These are phyloP conservation scores for Tretioscincus oriximinensis DNA, from an alignment of 2,113 vertebrate genomes.

Conservation along the genomic window DNA sequence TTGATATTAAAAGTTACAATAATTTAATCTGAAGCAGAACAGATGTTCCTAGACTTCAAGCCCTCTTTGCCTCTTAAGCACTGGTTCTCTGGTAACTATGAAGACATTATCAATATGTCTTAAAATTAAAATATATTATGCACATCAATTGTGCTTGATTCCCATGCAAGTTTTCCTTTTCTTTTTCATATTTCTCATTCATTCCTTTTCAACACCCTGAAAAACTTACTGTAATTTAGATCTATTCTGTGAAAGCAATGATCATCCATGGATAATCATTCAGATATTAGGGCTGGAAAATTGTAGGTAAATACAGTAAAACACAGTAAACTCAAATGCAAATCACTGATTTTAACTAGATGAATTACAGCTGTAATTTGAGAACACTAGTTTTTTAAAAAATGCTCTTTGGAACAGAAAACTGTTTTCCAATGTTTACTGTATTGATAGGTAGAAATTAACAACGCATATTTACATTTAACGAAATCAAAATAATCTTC, in stretches of 20 bases:
- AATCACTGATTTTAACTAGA: neutral
- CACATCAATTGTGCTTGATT: neutral
- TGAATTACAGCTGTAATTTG: neutral
- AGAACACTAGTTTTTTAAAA: neutral
- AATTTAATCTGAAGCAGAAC: neutral
- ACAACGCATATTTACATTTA: neutral
- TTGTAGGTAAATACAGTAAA: neutral
- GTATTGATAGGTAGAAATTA: neutral
- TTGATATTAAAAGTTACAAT: slow-evolving; percentile 1
- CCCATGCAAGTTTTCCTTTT: too few species aligned
- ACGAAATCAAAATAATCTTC: too few species aligned
- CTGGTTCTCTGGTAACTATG: neutral
- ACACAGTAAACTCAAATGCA: neutral
- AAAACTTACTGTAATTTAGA: neutral
- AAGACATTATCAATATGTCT: neutral
- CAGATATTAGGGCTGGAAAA: neutral
- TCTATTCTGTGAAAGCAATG: neutral
- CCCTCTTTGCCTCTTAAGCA: neutral
- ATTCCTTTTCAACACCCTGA: neutral
- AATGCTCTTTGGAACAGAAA: neutral
- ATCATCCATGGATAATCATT: neutral
- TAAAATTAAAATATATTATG: neutral
- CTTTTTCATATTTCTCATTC: neutral
- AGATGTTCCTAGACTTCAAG: neutral
- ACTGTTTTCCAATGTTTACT: neutral